Base-by-base conservation (phyloP, 2,888 invertebrate genomes). In the Noctua pronuba region DNA sequence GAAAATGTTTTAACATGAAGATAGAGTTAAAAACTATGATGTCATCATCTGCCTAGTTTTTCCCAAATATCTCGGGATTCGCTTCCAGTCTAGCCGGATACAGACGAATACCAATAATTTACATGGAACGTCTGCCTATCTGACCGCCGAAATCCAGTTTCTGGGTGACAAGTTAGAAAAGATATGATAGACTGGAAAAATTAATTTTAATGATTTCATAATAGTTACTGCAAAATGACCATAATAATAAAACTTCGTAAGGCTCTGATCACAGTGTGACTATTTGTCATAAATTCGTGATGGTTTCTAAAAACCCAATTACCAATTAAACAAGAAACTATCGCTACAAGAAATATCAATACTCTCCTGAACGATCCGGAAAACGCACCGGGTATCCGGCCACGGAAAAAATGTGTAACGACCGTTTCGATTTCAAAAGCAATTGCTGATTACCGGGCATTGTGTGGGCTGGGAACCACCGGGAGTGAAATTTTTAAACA, bases 401-500 rank as follows among this genome's bases (percentile, higher is more conserved):
- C 68, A 75, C 82, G 83, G 78, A 85, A 87, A 87, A 93, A 93
- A 93, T 92, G 93, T 92, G 92, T 93, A 95, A 95, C 94, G 92
- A 94, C 92, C 95, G 96, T 95, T 95, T 96, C 95, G 93, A 96
- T 96, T 96, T 95, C 96, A 96, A 96, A 96, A 95, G 95, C 95
- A 93, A 96, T 96, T 95, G 94, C 92, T 96, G 95, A 96, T 96
- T 96, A 95, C 93, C 92, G 93, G 91, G 91, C 93, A 95, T 96
- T 96, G 95, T 95, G 91, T 90, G 91, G 91, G 88, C 85, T 80
- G 84, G 86, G 92, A 93, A 86, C 88, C 94, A 94, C 91, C 93
- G 94, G 95, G 95, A 94, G 95, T 95, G 94, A 96, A 96, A 96
- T 96, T 96, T 96, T 96, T 96, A 96, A 96, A 95, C 95, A 94